Base-by-base conservation (phyloP, 1,140 invertebrate species). In the Physella acuta region DNA sequence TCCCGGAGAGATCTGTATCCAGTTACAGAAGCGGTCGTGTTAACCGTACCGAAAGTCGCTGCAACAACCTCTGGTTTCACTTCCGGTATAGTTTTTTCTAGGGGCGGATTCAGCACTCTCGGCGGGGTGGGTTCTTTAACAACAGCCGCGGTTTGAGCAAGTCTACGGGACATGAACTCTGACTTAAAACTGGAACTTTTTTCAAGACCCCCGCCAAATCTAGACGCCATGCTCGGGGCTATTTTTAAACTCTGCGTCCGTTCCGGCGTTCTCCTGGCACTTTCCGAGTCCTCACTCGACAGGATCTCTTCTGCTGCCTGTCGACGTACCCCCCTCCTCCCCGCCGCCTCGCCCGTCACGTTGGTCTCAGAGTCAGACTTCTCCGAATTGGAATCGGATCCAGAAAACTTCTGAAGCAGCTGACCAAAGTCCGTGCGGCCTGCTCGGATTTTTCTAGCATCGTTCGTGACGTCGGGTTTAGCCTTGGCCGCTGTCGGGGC, bases 321-420 rank as follows among this genome's bases (percentile, higher is more conserved):
- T 2, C 67, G 66, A 5, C 51, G 34, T 30, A 58, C 28, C 20
- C 31, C 16, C 26, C 37, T 44, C 20, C 61, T 44, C 39, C 26
- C 28, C 39, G 31, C 34, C 26, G 30, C 37, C 1, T 63, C 20
- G 5, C 24, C 26, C 3, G 34, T 34, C 3, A 37, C 37, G 0
- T 20, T 51, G 26, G 37, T 28, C 2, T 71, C 68, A 5, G 59
- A 51, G 37, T 72, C 68, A 2, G 68, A 70, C 26, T 59, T 56
- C 26, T 75, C 71, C 3, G 73, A 72, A 39, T 70, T 71, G 51
- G 73, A 75, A 20, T 75, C 74, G 1, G 74, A 75, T 30, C 68
- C 60, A 30, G 74, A 75, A 58, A 75, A 75, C 55, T 73, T 75
- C 30, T 71, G 66, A 3, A 75, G 58, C 0, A 75, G 70, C 39